A percentile compares a stretch with the other conserved stretches of the same genome.
phyloP scores from a whole-genome alignment of 1,140 invertebrate species.

The Littorina saxatilis region DNA sequence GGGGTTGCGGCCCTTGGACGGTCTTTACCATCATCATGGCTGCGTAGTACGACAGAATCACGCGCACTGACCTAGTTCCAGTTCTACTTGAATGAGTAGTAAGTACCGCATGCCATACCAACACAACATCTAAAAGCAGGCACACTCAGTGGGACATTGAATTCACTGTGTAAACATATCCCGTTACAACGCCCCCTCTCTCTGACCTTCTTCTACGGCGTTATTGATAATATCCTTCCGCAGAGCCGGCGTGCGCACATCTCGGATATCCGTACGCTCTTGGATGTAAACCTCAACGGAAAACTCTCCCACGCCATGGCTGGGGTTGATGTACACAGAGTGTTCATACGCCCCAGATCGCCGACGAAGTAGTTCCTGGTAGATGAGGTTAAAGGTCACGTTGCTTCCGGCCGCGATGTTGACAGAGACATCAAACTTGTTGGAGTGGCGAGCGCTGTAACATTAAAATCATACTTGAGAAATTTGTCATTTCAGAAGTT shows the following conservation, averaged over 20 bases:
- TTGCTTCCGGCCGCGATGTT: slow-evolving; percentile 60
- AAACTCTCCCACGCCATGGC: slow-evolving; percentile 50
- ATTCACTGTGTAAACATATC: too few relatives aligned
- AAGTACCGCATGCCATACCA: too few relatives aligned
- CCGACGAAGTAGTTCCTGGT: slow-evolving; percentile 59
- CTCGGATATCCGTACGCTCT: slow-evolving; percentile 47
- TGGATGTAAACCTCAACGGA: slow-evolving; percentile 56
- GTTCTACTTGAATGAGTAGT: too few relatives aligned
- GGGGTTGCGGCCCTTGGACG: too few relatives aligned
- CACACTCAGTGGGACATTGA: too few relatives aligned
- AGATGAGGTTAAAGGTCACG: slow-evolving; percentile 62
- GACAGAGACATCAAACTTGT: slow-evolving; percentile 65
- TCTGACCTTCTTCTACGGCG: slow-evolving; percentile 39
- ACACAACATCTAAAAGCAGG: too few relatives aligned
- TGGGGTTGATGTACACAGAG: slow-evolving; percentile 58
- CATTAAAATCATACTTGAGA: background rate
- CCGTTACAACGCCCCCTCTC: too few relatives aligned
- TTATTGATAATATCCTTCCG: slow-evolving; percentile 48
- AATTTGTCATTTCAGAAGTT: too few relatives aligned
- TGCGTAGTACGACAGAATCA: too few relatives aligned
- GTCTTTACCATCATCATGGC: too few relatives aligned
- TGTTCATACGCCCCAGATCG: slow-evolving; percentile 58
- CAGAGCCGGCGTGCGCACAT: slow-evolving; percentile 43
- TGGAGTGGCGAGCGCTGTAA: slow-evolving; percentile 60
- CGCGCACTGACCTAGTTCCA: too few relatives aligned